A percentile compares a stretch with the other conserved stretches of the same genome.
Evolutionary conservation across 2,888 invertebrate species (phyloP).

Genomic region (Tetropium fuscum): DNA sequence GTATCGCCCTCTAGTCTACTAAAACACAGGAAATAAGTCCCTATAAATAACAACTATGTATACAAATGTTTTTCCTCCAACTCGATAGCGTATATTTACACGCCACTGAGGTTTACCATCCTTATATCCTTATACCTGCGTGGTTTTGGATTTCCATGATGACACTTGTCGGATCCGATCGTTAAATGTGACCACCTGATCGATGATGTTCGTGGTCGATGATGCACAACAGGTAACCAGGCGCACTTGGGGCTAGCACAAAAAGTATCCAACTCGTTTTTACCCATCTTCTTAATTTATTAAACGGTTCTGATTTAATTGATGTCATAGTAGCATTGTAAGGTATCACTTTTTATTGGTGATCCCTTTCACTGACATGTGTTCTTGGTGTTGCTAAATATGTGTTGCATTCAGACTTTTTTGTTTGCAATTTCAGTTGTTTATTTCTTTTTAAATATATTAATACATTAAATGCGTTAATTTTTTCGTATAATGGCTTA

Average conservation of each 20-base stretch:
- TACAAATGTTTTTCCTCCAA: not conserved
- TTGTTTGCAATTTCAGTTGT: too few relatives aligned
- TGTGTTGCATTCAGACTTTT: not conserved
- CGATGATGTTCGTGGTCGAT: slow-evolving; percentile 19
- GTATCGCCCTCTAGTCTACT: too few relatives aligned
- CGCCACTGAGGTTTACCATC: slow-evolving; percentile 6
- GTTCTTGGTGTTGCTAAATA: slow-evolving; percentile 5
- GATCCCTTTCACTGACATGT: not conserved
- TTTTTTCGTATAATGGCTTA: too few relatives aligned
- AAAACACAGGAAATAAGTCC: too few relatives aligned
- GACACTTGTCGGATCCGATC: slow-evolving; percentile 23
- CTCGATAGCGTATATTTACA: not conserved
- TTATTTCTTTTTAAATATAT: not conserved
- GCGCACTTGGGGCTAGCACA: not conserved
- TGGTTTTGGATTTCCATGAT: slow-evolving; percentile 12
- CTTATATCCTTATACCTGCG: slow-evolving; percentile 13
- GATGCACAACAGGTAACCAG: slow-evolving; percentile 14
- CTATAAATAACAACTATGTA: too few relatives aligned
- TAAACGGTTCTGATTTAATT: slow-evolving; percentile 12
- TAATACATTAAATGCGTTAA: not conserved
- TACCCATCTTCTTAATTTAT: slow-evolving; percentile 9
- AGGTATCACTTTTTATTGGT: slow-evolving; percentile 11
- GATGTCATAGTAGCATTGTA: slow-evolving; percentile 10
- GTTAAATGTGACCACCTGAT: slow-evolving; percentile 26
- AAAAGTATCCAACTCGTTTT: slow-evolving; percentile 5